Base-by-base conservation (phyloP, 2,797 vertebrate species). In the Decapterus maruadsi region DNA sequence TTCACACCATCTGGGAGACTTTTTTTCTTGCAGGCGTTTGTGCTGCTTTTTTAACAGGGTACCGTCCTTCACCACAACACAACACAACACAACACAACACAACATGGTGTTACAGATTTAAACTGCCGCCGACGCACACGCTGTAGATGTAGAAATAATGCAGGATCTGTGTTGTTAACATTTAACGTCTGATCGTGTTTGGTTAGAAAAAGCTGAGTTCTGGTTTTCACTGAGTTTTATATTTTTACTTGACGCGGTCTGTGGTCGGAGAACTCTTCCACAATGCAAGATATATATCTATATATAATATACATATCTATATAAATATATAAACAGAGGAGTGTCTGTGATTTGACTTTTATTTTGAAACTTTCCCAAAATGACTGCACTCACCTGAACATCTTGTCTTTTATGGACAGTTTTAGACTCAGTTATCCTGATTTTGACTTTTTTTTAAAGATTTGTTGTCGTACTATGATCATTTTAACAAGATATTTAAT, bases 1-100 rank as follows among this genome's bases (percentile, higher is more conserved):
- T 92, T 93, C 86, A 80, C 86, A 84, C 93, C 93, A 93, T 93
- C 92, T 93, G 92, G 87, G 88, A 88, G 77, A 43, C 57, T 72
- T 75, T 81, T 81, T 26, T 26, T 26, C 73, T 74, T 78, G 82
- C 83, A 90, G 88, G 90, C 92, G 86, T 81, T 83, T 87, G 71
- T 63, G 40, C 75, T 68, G 75, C 72, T 77, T 80, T 63, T 19
- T 59, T 26, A 50, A 83, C 73, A 71, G 54, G 12, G 43, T 61
- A 14, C n/a, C 19, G 13, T 20, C 34, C 22, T 26, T 3, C 3
- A 51, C 12, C 9, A 26, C 71, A 77, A 42, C 86, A 84, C 31
- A 34, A 34, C 31, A 34, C 31, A 34, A 5, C 6, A 26, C 71
- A 77, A 42, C 86, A 84, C 31, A 34, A 34, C 31, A 34, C 31